These are phyloP conservation scores for Dendrocincla tyrannina DNA, from an alignment of 2,797 vertebrate genomes.

Conservation along the genomic window DNA sequence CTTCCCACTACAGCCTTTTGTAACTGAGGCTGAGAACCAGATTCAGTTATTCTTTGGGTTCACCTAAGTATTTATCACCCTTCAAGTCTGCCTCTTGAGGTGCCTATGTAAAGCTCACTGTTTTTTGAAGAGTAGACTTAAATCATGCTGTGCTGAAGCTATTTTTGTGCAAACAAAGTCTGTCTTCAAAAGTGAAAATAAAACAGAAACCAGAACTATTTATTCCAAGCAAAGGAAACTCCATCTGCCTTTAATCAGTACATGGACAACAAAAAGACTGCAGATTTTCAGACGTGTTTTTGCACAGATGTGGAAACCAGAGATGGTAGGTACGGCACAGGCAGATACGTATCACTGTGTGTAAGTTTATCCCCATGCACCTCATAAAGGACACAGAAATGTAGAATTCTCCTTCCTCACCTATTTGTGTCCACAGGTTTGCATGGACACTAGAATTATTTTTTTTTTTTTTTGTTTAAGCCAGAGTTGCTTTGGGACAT, in stretches of 20 bases:
- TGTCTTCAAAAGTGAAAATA: conserved; percentile 16
- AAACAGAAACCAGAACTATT: neutral
- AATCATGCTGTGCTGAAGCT: neutral
- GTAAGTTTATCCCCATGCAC: neutral
- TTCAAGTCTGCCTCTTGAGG: neutral
- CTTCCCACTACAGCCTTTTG: neutral
- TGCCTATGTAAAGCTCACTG: neutral
- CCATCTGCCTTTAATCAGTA: neutral
- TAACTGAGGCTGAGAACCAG: neutral
- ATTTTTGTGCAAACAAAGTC: conserved; percentile 8
- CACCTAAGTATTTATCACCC: neutral
- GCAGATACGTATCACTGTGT: fast-evolving
- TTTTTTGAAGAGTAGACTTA: neutral
- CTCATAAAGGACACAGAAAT: neutral
- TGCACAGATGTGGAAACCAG: neutral
- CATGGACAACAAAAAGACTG: neutral
- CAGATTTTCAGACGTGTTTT: neutral
- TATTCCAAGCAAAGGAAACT: neutral
- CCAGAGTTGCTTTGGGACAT: neutral
- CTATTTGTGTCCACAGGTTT: neutral
- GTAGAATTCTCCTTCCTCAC: neutral
- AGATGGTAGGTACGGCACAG: neutral
- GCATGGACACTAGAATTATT: neutral
- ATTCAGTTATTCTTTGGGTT: neutral
- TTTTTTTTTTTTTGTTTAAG: neutral